Evolutionary conservation across 2,888 invertebrate genomes (phyloP), one percentile per base, ranked within the genome.

Genomic region (Vanessa cardui): DNA sequence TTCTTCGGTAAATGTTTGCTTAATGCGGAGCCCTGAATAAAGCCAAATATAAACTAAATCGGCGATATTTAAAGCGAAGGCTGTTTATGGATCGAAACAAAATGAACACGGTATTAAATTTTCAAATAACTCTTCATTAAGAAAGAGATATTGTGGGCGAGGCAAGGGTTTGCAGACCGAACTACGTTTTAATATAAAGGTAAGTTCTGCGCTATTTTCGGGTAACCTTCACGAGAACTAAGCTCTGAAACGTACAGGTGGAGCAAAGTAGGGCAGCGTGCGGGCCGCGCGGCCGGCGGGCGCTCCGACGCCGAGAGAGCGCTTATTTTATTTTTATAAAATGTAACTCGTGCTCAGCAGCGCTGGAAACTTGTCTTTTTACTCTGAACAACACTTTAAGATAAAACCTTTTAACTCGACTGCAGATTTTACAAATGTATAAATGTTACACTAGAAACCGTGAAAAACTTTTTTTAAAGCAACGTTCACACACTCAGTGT

Each of bases 301-400:
- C 39, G 39, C 39, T 39, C 12, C 3, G 39, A 12, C 39, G 39
- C 12, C 12, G 39, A 15, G 5, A 31, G 26, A 54, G 26, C 52
- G 52, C 12, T 50, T 31, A 31, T 16, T n/a, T 54, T 54, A 54
- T 54, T 54, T 54, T 54, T 31, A 54, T 54, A 54, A 31, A 54
- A 54, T 26, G 26, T 31, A 31, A 12, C 26, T 16, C 52, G 26
- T 16, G 52, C 52, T 54, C 52, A 31, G 26, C 31, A 31, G 31
- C 52, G 26, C 31, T 50, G 50, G 49, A 9, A 50, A 31, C 52
- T 31, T 31, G 52, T 54, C 52, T 54, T 54, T 54, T 54, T 31
- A 54, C 52, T 54, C 16, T 54, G 52, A 54, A 54, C 52, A 54
- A 54, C 52, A 54, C 52, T 54, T 54, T 54, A 54, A 54, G 52